A percentile compares a stretch with the other conserved stretches of the same genome.
phyloP scores from a whole-genome alignment of 2,113 vertebrate species.

The Brachirus orientalis region DNA sequence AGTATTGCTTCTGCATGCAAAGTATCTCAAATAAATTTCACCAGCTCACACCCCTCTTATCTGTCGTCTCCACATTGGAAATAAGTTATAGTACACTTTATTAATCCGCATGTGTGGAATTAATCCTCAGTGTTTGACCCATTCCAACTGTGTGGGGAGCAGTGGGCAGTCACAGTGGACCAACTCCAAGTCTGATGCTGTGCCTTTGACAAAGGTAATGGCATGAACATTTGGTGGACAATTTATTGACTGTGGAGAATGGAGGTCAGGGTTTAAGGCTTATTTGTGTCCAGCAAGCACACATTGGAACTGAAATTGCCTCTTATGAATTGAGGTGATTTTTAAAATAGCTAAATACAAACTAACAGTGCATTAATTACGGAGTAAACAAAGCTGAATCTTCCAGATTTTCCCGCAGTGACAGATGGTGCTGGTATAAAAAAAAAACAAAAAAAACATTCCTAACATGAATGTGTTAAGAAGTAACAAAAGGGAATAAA shows the following conservation, averaged over 20 bases:
- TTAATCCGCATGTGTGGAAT: conserved; percentile 40
- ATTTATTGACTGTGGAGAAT: conserved; percentile 6
- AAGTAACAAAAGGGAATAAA: background rate
- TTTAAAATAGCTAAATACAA: background rate
- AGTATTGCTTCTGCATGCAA: conserved; percentile 9
- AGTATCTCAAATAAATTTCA: conserved; percentile 24
- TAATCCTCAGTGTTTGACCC: conserved; percentile 32
- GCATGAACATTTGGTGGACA: background rate
- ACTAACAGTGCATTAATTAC: conserved; percentile 1
- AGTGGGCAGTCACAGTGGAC: conserved; percentile 13
- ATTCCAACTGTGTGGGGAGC: conserved; percentile 2
- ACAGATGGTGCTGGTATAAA: conserved; percentile 3
- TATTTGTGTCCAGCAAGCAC: background rate
- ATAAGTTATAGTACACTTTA: conserved; percentile 36
- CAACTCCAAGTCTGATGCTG: background rate
- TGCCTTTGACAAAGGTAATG: conserved; percentile 2
- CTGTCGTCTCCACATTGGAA: background rate
- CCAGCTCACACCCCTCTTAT: conserved; percentile 2
- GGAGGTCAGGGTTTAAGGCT: conserved; percentile 1
- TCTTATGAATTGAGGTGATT: background rate
- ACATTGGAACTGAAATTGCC: background rate
- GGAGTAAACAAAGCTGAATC: background rate
- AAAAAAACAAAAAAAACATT: background rate
- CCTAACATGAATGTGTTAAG: background rate
- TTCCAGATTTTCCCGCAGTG: background rate